These are phyloP conservation scores for Parnassius mnemosyne DNA, from an alignment of 2,888 invertebrate genomes.

Conservation along the genomic window DNA sequence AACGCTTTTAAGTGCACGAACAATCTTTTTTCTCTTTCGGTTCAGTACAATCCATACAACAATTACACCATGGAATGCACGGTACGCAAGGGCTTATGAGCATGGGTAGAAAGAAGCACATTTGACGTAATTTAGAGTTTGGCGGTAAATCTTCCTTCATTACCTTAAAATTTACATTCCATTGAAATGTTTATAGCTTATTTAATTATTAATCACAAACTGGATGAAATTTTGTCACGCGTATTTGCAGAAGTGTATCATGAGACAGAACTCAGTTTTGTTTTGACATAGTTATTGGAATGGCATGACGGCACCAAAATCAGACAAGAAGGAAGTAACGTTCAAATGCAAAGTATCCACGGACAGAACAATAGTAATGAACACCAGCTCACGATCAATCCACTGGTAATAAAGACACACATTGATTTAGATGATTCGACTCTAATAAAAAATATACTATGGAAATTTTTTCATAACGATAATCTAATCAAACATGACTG, in stretches of 20 bases:
- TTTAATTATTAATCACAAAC: not conserved
- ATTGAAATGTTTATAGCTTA: not conserved
- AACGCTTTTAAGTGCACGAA: not conserved
- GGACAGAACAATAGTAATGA: conserved; percentile 24
- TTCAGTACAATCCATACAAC: not conserved
- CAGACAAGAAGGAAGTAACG: conserved; percentile 12
- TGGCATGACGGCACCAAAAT: conserved; percentile 5
- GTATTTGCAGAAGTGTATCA: not conserved
- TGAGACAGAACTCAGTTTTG: not conserved
- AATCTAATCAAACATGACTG: too few relatives aligned
- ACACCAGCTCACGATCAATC: conserved; percentile 17
- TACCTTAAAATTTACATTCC: not conserved
- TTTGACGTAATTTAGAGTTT: not conserved
- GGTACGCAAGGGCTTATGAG: not conserved
- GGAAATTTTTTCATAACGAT: not conserved
- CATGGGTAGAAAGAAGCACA: not conserved
- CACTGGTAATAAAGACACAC: conserved; percentile 19
- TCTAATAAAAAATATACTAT: not conserved
- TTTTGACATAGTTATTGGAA: not conserved
- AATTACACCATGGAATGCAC: conserved; percentile 7
- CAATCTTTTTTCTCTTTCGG: conserved; percentile 14
- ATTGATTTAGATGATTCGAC: conserved; percentile 8
- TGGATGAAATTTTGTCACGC: not conserved
- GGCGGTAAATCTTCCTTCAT: not conserved
- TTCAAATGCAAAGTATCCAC: conserved; percentile 23